These are phyloP conservation scores for Eudemis profundana DNA, from an alignment of 2,888 invertebrate genomes.

Conservation along the genomic window DNA sequence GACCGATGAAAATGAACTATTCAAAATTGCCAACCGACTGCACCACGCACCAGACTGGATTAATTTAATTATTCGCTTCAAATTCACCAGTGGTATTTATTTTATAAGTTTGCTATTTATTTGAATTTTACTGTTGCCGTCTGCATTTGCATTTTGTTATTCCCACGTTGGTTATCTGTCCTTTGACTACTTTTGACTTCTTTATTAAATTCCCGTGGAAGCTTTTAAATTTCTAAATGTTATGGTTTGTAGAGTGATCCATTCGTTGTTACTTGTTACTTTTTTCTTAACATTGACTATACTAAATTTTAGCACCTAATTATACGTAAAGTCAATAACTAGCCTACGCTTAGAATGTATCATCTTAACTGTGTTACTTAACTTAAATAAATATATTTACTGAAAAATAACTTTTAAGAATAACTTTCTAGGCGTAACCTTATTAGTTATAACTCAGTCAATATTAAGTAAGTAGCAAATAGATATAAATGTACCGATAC, in stretches of 20 bases:
- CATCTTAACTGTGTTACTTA: too few species aligned
- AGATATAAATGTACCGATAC: slow-evolving; percentile 25
- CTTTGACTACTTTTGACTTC: too few species aligned
- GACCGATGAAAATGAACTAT: not conserved
- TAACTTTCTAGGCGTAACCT: not conserved
- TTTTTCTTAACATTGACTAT: not conserved
- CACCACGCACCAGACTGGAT: slow-evolving; percentile 28
- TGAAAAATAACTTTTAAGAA: not conserved
- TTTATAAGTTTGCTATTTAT: slow-evolving; percentile 24
- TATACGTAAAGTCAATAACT: too few species aligned
- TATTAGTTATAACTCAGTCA: not conserved
- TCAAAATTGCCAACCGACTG: slow-evolving; percentile 17
- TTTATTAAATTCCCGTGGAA: too few species aligned
- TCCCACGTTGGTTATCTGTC: not conserved
- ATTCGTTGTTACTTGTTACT: too few species aligned
- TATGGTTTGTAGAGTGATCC: too few species aligned
- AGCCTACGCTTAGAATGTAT: too few species aligned
- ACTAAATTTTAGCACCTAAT: too few species aligned
- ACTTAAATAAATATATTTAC: too few species aligned
- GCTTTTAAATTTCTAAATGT: too few species aligned
- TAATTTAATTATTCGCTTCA: slow-evolving; percentile 38
- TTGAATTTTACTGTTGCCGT: slow-evolving; percentile 18
- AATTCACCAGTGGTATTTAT: slow-evolving; percentile 16
- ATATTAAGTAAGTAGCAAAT: not conserved
- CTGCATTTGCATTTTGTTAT: slow-evolving; percentile 14